Percentiles rank a stretch among this genome's conserved stretches.
phyloP scores from a whole-genome alignment of 2,113 vertebrate species.

The Gallinago media region DNA sequence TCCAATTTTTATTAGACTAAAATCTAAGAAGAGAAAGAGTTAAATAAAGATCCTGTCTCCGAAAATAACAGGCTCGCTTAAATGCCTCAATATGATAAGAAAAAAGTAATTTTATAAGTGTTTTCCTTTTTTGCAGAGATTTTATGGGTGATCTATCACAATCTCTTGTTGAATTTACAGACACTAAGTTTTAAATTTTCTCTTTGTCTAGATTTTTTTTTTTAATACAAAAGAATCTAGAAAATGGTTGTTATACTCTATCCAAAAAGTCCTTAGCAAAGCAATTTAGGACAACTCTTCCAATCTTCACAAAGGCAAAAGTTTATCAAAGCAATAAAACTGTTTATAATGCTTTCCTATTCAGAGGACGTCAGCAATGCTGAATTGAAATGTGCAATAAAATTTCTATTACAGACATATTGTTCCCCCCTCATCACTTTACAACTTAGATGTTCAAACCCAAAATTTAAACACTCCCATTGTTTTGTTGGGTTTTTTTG shows the following conservation, averaged over 20 bases:
- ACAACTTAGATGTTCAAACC: background rate
- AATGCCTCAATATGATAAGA: background rate
- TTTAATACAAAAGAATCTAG: background rate
- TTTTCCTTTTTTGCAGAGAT: background rate
- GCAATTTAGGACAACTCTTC: background rate
- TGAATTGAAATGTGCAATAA: constrained; percentile 28
- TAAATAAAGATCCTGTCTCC: background rate
- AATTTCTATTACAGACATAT: constrained; percentile 21
- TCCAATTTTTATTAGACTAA: background rate
- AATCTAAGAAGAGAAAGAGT: background rate
- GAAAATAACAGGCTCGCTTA: background rate
- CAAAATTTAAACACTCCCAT: background rate
- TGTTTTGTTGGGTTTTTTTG: background rate
- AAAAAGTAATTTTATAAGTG: background rate
- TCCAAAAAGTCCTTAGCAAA: background rate
- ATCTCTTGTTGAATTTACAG: background rate
- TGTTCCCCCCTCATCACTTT: background rate
- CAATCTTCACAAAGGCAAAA: background rate
- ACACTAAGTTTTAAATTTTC: background rate
- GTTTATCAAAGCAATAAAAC: constrained; percentile 29
- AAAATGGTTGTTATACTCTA: background rate
- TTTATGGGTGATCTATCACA: fast-evolving
- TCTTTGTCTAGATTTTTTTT: background rate
- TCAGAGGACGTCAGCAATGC: background rate
- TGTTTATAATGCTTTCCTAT: background rate